Percentiles rank a stretch among this genome's conserved stretches.
Evolutionary conservation across 1,140 invertebrate genomes (phyloP).

Genomic region (Drosophila repleta): DNA sequence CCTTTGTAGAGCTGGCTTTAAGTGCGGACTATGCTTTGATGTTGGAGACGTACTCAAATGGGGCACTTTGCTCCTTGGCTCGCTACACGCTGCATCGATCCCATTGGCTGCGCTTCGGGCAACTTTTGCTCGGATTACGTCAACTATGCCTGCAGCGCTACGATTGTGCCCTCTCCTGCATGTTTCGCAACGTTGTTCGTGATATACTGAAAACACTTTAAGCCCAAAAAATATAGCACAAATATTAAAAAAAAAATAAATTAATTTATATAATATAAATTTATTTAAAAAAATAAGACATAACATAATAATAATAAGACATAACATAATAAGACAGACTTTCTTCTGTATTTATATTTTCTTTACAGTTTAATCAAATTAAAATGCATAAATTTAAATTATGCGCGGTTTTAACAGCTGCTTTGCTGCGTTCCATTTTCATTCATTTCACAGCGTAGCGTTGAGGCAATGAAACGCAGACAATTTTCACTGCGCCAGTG

Average conservation of each 20-base stretch:
- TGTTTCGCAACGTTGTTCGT: slow-evolving; percentile 73
- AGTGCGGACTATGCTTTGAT: slow-evolving; percentile 57
- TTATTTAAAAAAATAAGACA: not conserved
- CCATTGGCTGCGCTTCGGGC: slow-evolving; percentile 75
- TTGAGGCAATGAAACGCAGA: not conserved
- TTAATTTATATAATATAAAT: not conserved
- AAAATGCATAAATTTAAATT: not conserved
- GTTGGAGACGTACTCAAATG: slow-evolving; percentile 67
- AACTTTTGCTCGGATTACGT: slow-evolving; percentile 70
- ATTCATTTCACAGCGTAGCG: not conserved
- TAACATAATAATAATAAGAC: too few species aligned
- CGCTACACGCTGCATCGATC: slow-evolving; percentile 74
- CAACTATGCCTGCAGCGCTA: slow-evolving; percentile 67
- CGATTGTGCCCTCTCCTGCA: slow-evolving; percentile 64
- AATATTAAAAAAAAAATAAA: not conserved
- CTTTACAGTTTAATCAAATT: too few species aligned
- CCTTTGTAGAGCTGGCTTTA: slow-evolving; percentile 63
- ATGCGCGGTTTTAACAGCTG: slow-evolving; percentile 25
- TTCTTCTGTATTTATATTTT: too few species aligned
- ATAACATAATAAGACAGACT: too few species aligned
- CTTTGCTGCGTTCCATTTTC: slow-evolving; percentile 4
- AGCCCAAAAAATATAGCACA: slow-evolving; percentile 8
- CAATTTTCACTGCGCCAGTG: slow-evolving; percentile 11
- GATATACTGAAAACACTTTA: slow-evolving; percentile 72
- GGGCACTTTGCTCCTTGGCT: slow-evolving; percentile 69